These are phyloP conservation scores for Hyposoter didymator DNA, from an alignment of 2,888 invertebrate genomes.

Conservation along the genomic window DNA sequence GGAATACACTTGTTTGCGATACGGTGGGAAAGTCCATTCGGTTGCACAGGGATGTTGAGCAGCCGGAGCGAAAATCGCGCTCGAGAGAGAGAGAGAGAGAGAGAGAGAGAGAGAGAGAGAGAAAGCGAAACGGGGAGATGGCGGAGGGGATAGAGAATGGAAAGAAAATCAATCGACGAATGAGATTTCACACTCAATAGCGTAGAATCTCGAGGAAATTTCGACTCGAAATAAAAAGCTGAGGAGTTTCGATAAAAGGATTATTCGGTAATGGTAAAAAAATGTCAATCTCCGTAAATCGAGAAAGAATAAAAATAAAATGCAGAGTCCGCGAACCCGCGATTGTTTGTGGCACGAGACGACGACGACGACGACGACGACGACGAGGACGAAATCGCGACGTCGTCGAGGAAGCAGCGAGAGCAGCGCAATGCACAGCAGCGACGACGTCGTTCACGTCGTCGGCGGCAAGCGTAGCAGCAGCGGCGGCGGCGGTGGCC, in stretches of 20 bases:
- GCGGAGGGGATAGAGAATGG: conserved; percentile 4
- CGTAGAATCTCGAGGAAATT: conserved; percentile 26
- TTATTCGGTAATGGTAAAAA: not conserved
- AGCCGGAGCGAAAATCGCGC: conserved; percentile 15
- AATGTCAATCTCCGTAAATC: conserved; percentile 6
- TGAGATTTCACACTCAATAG: conserved; percentile 26
- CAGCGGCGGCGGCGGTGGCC: conserved; percentile 35
- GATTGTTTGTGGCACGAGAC: not conserved
- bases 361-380: conserved; percentile 15
- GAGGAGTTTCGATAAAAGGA: not conserved
- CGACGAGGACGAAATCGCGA: not conserved
- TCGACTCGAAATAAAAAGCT: not conserved
- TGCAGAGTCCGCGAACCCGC: not conserved
- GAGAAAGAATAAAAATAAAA: conserved; percentile 11
- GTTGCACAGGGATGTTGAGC: conserved; percentile 57
- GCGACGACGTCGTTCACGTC: not conserved
- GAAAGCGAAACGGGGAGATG: not conserved
- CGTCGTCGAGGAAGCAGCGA: conserved; percentile 25
- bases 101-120: not conserved
- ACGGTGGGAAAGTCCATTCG: conserved; percentile 67
- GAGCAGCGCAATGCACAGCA: not conserved
- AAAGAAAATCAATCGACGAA: conserved; percentile 39
- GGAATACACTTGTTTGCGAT: conserved; percentile 38
- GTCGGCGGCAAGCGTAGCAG: not conserved
- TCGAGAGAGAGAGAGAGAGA: conserved; percentile 10